Evolutionary conservation across 2,888 invertebrate genomes (phyloP).

Genomic region (Aleiodes alternator): DNA sequence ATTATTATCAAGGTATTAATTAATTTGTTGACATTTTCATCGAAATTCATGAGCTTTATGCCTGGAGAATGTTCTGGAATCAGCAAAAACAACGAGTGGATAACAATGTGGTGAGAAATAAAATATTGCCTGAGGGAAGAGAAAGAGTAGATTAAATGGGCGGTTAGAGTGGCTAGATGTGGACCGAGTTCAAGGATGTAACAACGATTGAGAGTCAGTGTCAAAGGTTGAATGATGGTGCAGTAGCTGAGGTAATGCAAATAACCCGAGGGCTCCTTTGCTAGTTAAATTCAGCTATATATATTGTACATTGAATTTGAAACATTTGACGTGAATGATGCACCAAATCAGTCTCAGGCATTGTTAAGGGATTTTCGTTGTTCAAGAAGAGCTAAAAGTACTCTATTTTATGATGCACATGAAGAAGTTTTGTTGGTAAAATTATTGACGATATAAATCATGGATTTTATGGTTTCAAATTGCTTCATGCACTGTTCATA

Average conservation of each 20-base stretch:
- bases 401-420: too few species aligned
- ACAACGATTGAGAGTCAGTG: conserved; percentile 16
- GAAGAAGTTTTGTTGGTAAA: too few species aligned
- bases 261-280: conserved; percentile 1
- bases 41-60: not conserved
- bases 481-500: too few species aligned
- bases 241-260: not conserved
- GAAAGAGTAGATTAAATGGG: not conserved
- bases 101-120: not conserved
- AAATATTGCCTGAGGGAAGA: not conserved
- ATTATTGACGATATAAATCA: too few species aligned
- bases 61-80: not conserved
- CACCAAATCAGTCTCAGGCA: not conserved
- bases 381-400: too few species aligned
- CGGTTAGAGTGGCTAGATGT: conserved; percentile 8
- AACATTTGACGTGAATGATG: conserved; percentile 17
- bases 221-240: conserved; percentile 26
- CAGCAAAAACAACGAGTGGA: not conserved
- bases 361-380: not conserved
- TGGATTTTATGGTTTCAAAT: too few species aligned
- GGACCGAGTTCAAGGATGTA: conserved; percentile 22
- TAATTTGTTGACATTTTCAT: not conserved
- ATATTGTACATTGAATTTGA: not conserved
- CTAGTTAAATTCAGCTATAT: not conserved
- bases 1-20: too few species aligned